Evolutionary conservation across 2,113 vertebrate species (phyloP).

Genomic region (Paramormyrops kingsleyae): DNA sequence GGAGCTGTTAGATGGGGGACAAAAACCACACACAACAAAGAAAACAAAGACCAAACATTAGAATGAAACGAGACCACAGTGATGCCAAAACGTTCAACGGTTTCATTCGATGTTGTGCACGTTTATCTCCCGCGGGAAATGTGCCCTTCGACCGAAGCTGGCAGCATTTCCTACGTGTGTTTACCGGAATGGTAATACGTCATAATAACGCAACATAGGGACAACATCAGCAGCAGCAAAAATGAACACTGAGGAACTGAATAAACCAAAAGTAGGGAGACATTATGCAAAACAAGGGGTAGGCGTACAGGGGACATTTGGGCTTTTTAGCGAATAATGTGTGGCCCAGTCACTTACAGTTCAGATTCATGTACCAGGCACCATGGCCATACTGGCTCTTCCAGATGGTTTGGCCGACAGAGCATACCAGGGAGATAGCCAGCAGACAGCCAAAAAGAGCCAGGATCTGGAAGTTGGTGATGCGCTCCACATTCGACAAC

Average conservation of each 20-base stretch:
- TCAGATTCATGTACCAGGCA: slow-evolving; percentile 96
- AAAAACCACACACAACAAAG: slow-evolving; percentile 58
- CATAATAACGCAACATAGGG: slow-evolving; percentile 51
- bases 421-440: slow-evolving; percentile 92
- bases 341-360: slow-evolving; percentile 73
- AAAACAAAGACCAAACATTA: slow-evolving; percentile 58
- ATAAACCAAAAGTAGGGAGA: slow-evolving; percentile 63
- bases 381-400: slow-evolving; percentile 78
- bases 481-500: slow-evolving; percentile 93
- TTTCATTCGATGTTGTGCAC: slow-evolving; percentile 51
- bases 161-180: neutral
- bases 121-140: neutral
- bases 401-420: slow-evolving; percentile 92
- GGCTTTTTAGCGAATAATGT: neutral
- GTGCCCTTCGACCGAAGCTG: neutral
- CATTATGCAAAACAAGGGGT: slow-evolving; percentile 46
- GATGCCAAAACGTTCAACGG: slow-evolving; percentile 72
- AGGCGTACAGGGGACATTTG: neutral
- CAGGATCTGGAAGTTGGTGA: slow-evolving; percentile 96
- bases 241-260: slow-evolving; percentile 46
- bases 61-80: slow-evolving; percentile 64
- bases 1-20: slow-evolving; percentile 71
- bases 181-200: neutral
- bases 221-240: slow-evolving; percentile 26
- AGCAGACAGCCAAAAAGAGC: slow-evolving; percentile 93